phyloP scores from a whole-genome alignment of 2,797 vertebrate genomes.

The Galaxias olidus region DNA sequence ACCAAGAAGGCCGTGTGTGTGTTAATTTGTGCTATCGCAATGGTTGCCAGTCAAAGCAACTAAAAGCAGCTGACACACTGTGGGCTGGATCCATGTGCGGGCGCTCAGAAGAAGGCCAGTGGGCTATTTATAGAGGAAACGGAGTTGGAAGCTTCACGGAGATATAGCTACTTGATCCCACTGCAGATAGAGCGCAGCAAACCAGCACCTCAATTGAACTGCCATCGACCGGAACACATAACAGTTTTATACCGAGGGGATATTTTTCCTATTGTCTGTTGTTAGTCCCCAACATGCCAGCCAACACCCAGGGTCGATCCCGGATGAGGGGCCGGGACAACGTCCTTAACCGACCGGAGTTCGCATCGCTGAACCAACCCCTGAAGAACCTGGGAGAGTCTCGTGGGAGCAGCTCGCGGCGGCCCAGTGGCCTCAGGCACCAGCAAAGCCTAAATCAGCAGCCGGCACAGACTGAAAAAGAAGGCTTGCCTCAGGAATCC shows the following conservation, averaged over 20 bases:
- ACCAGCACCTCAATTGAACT: background rate
- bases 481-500: conserved; percentile 38
- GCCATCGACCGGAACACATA: background rate
- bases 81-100: background rate
- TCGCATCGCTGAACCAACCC: conserved; percentile 78
- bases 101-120: conserved; percentile 5
- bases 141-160: conserved; percentile 61
- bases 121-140: conserved; percentile 44
- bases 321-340: conserved; percentile 59
- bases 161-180: conserved; percentile 2
- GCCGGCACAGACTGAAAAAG: background rate
- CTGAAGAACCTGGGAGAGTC: background rate
- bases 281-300: background rate
- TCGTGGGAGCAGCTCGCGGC: background rate
- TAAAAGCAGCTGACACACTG: background rate
- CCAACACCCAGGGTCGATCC: background rate
- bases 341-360: conserved; percentile 76
- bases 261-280: background rate
- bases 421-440: background rate
- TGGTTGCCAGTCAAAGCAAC: background rate
- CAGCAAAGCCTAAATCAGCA: conserved; percentile 1
- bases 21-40: too few relatives aligned
- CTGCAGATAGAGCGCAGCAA: background rate
- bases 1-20: too few relatives aligned
- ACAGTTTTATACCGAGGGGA: background rate